Conservation (phyloP, 2,113 vertebrate genomes). For the Malurus melanocephalus region DNA sequence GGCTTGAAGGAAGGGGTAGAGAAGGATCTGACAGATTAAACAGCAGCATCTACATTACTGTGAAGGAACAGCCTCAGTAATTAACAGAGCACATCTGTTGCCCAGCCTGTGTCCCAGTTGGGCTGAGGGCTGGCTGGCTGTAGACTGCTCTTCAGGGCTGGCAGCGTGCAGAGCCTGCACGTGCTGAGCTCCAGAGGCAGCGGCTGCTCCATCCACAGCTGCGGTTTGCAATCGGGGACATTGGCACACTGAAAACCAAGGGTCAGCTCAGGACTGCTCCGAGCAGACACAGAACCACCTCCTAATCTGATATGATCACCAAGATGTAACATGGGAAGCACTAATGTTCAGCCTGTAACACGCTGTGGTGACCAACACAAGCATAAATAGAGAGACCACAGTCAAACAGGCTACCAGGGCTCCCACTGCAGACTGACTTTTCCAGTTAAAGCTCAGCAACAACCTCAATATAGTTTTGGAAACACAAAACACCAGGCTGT, state of each 20-base stretch:
- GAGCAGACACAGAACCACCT: not conserved
- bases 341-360: not conserved
- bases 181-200: not conserved
- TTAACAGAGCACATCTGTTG: slow-evolving; percentile 2
- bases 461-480: not conserved
- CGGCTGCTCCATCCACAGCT: rapidly evolving
- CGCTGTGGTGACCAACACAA: not conserved
- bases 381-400: not conserved
- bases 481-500: not conserved
- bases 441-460: not conserved
- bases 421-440: not conserved
- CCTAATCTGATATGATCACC: not conserved
- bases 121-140: slow-evolving; percentile 3
- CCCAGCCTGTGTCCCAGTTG: not conserved
- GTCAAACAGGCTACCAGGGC: not conserved
- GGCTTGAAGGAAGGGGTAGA: not conserved
- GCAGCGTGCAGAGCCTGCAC: not conserved
- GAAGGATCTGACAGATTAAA: not conserved
- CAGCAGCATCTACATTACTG: not conserved
- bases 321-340: not conserved
- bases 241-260: not conserved
- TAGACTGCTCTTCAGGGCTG: not conserved
- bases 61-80: not conserved
- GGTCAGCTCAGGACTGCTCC: not conserved
- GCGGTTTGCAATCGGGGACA: rapidly evolving